These are phyloP conservation scores for Seriola quinqueradiata DNA, from an alignment of 2,113 vertebrate genomes.

Conservation along the genomic window DNA sequence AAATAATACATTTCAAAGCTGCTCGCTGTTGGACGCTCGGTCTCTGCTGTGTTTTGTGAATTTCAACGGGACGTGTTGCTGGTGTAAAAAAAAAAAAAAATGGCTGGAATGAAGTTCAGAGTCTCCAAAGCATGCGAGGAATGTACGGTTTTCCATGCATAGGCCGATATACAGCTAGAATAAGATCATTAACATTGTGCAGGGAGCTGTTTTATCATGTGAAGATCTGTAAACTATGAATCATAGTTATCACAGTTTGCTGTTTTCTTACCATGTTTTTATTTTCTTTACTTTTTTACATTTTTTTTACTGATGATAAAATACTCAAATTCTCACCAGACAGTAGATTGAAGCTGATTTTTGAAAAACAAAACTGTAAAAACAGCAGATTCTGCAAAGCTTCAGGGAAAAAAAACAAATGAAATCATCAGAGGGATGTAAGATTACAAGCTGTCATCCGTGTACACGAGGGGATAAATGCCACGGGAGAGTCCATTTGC, in stretches of 20 bases:
- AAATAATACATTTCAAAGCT: slow-evolving; percentile 79
- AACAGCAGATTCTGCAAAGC: neutral
- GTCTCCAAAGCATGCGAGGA: slow-evolving; percentile 56
- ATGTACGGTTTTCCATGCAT: slow-evolving; percentile 48
- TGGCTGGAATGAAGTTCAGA: slow-evolving; percentile 64
- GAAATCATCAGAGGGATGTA: neutral
- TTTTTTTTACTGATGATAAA: neutral
- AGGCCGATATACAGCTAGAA: neutral
- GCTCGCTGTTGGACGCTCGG: slow-evolving; percentile 47
- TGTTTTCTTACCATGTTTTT: neutral
- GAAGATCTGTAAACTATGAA: neutral
- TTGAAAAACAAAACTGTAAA: neutral
- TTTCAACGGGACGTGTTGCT: slow-evolving; percentile 46
- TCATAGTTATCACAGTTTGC: too few relatives aligned
- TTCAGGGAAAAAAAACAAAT: neutral
- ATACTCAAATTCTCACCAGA: neutral
- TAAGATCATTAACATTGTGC: slow-evolving; percentile 13
- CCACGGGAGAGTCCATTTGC: neutral
- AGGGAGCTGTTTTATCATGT: neutral
- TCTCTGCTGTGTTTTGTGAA: slow-evolving; percentile 51
- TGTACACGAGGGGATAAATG: neutral
- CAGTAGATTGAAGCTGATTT: neutral
- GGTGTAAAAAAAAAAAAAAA: slow-evolving; percentile 34
- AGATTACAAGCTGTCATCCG: too few relatives aligned
- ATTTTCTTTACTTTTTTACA: too few relatives aligned